Percentiles rank a stretch among this genome's conserved stretches.
phyloP scores from a whole-genome alignment of 2,113 vertebrate genomes.

The Oplegnathus fasciatus region DNA sequence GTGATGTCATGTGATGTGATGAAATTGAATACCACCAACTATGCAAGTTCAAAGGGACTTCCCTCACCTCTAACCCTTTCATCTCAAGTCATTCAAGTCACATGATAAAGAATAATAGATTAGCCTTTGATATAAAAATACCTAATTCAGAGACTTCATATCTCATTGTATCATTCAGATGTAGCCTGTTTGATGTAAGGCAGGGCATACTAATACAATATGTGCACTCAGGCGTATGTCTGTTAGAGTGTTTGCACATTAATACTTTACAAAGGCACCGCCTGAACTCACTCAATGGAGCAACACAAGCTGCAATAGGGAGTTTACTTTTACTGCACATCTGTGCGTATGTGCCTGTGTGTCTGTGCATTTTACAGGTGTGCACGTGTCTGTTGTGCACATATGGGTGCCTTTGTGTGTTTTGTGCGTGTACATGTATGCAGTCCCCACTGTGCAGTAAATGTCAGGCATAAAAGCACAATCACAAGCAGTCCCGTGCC shows the following conservation, averaged over 20 bases:
- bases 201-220: conserved; percentile 36
- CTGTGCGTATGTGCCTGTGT: not conserved
- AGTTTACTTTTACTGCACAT: conserved; percentile 41
- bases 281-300: conserved; percentile 40
- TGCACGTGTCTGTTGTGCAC: not conserved
- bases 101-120: conserved; percentile 36
- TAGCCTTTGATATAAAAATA: conserved; percentile 13
- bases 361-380: conserved; percentile 1
- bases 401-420: not conserved
- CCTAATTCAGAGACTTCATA: conserved; percentile 20
- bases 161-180: conserved; percentile 40
- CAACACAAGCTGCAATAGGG: conserved; percentile 9
- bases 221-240: conserved; percentile 42
- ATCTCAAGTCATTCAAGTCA: conserved; percentile 26
- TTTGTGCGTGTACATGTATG: conserved; percentile 23
- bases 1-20: conserved; percentile 20
- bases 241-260: conserved; percentile 63
- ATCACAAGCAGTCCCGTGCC: conserved; percentile 21
- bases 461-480: conserved; percentile 49
- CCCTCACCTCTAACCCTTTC: conserved; percentile 34
- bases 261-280: conserved; percentile 70
- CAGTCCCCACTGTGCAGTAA: conserved; percentile 9
- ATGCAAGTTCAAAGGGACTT: conserved; percentile 21
- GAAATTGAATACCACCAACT: conserved; percentile 1
- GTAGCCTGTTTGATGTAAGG: conserved; percentile 43